Evolutionary conservation across 2,113 vertebrate genomes (phyloP), one percentile per base, ranked within the genome.

Genomic region (Agelaius tricolor): DNA sequence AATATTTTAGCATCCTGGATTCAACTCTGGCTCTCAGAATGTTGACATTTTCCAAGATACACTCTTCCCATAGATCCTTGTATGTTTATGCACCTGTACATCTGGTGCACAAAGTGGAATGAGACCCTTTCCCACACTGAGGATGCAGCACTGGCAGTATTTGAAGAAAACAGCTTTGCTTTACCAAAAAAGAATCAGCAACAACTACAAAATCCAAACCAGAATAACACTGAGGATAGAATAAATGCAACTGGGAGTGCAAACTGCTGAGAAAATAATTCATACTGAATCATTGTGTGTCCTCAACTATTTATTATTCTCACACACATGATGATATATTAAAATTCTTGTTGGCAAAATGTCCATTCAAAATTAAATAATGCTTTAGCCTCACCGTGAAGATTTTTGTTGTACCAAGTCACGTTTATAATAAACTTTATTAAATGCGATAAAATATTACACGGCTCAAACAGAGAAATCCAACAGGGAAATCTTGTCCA

Each of bases 361-460:
- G n/a, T 74, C 49, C 21, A 23, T 63, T 90, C 61, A 79, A 68
- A 94, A 96, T 92, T 37, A 94, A 93, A 84, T 39, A 18, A 87
- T 59, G 39, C 58, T 94, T 82, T 55, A 84, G 83, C 65, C 43
- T 89, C 62, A 54, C 23, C 46, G 20, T 19, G 4, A 86, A 68
- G 72, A 69, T 63, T 91, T 79, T 86, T 90, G 73, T 84, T 47
- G 41, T 55, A 65, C 47, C 39, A 69, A 95, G 39, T 41, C 79
- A 71, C 7, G 4, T 78, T 81, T 93, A 52, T 63, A 94, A 93
- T 83, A 94, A 95, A 84, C 46, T 84, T 87, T 89, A 94, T 94
- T 93, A 96, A 96, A 90, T 57, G 54, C 0, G 9, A 82, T 94
- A 90, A 93, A 95, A 88, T 95, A 94, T 63, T 72, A 71, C 80